Evolutionary conservation across 2,797 vertebrate genomes (phyloP).

Genomic region (Eospalax fontanierii): DNA sequence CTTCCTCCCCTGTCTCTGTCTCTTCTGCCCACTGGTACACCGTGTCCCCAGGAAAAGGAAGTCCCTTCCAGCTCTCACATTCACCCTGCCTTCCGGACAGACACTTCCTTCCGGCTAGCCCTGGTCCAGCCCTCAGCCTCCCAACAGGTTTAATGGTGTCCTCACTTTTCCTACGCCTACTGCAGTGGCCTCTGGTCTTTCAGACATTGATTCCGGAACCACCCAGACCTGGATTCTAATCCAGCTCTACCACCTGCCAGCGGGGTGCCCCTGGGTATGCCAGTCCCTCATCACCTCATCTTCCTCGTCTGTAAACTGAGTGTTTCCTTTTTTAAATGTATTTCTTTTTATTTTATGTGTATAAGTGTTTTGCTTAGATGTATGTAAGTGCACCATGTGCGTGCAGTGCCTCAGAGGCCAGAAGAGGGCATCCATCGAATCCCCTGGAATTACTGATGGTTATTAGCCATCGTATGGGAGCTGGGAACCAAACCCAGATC

Average conservation of each 20-base stretch:
- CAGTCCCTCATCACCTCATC: accelerated
- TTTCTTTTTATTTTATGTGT: no score
- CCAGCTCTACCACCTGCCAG: not conserved
- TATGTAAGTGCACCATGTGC: no score
- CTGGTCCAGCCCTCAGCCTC: no score
- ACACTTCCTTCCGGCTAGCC: accelerated
- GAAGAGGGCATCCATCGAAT: no score
- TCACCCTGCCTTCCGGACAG: not conserved
- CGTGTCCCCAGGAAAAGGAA: not conserved
- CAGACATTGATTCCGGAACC: not conserved
- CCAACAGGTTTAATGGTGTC: accelerated
- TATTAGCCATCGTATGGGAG: not conserved
- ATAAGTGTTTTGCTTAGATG: no score
- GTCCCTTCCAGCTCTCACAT: not conserved
- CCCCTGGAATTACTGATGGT: no score
- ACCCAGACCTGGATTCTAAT: not conserved
- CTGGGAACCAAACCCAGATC: no score
- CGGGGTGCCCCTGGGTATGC: not conserved
- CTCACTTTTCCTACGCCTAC: accelerated
- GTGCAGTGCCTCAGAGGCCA: no score
- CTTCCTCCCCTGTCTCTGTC: not conserved
- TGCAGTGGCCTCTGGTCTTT: not conserved
- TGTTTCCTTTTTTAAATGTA: no score
- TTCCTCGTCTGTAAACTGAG: not conserved
- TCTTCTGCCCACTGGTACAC: not conserved